These are phyloP conservation scores for Orcinus orca DNA, from an alignment of 2,113 vertebrate genomes.

Conservation along the genomic window DNA sequence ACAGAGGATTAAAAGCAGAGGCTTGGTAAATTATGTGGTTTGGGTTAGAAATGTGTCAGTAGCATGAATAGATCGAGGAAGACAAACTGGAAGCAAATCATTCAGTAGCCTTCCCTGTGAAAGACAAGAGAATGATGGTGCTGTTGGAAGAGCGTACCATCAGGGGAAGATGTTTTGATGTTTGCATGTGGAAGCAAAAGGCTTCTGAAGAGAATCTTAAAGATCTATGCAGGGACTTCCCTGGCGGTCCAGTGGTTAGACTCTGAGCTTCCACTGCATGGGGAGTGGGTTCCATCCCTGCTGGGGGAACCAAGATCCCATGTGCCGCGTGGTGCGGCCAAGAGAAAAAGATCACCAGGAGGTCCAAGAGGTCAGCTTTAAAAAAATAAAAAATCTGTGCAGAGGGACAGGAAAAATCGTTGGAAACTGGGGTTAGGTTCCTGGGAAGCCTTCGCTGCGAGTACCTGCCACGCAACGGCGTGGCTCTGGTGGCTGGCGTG, in stretches of 20 bases:
- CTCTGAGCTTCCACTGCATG: too few species aligned
- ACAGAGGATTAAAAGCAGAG: background rate
- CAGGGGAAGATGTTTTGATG: background rate
- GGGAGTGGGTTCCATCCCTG: too few species aligned
- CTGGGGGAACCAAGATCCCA: too few species aligned
- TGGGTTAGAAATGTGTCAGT: background rate
- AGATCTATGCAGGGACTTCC: background rate
- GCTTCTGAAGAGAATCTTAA: background rate
- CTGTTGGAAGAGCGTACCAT: background rate
- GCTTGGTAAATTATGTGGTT: background rate
- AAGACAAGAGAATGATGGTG: background rate
- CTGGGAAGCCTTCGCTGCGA: background rate
- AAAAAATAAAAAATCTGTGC: background rate
- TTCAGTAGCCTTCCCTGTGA: background rate
- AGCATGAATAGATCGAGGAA: background rate
- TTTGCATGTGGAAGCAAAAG: background rate
- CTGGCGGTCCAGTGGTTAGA: too few species aligned
- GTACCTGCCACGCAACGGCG: rapidly evolving
- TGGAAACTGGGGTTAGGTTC: background rate
- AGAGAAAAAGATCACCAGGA: too few species aligned
- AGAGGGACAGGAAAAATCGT: background rate
- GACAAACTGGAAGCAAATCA: background rate
- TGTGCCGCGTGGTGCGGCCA: rapidly evolving
- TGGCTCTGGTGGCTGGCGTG: background rate
- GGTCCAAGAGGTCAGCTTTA: too few species aligned